A percentile compares a stretch with the other conserved stretches of the same genome.
Conservation (phyloP, 2,113 vertebrate genomes). For the Cranoglanis bouderius region DNA sequence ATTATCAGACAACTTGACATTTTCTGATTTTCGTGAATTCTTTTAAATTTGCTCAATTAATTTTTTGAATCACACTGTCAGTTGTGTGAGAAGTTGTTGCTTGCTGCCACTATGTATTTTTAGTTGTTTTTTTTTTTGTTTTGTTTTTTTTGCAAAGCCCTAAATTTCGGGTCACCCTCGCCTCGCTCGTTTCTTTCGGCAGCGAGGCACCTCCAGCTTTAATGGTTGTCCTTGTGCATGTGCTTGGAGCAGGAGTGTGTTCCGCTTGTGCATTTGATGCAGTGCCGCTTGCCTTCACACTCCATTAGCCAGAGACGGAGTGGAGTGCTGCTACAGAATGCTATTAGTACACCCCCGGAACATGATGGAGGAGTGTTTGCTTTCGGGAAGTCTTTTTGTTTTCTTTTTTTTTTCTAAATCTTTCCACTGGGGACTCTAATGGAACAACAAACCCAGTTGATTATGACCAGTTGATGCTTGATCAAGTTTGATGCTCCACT, state of each 20-base stretch:
- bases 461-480: slow-evolving; percentile 14
- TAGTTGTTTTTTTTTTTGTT: not conserved
- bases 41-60: not conserved
- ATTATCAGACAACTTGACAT: not conserved
- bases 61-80: not conserved
- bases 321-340: slow-evolving; percentile 48
- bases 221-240: slow-evolving; percentile 28
- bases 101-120: not conserved
- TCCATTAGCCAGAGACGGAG: slow-evolving; percentile 67
- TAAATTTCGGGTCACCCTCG: not conserved
- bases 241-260: slow-evolving; percentile 19
- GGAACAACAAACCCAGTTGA: not conserved
- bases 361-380: slow-evolving; percentile 14
- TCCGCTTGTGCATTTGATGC: slow-evolving; percentile 57
- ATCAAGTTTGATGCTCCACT: slow-evolving; percentile 12
- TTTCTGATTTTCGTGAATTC: not conserved
- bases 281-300: slow-evolving; percentile 65
- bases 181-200: not conserved
- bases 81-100: not conserved
- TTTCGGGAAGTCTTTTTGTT: not conserved
- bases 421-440: not conserved
- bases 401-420: not conserved
- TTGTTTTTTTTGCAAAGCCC: not conserved
- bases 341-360: slow-evolving; percentile 5
- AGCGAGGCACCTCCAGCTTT: not conserved